Conservation (phyloP, 2,888 invertebrate species). For the Catocala nupta region DNA sequence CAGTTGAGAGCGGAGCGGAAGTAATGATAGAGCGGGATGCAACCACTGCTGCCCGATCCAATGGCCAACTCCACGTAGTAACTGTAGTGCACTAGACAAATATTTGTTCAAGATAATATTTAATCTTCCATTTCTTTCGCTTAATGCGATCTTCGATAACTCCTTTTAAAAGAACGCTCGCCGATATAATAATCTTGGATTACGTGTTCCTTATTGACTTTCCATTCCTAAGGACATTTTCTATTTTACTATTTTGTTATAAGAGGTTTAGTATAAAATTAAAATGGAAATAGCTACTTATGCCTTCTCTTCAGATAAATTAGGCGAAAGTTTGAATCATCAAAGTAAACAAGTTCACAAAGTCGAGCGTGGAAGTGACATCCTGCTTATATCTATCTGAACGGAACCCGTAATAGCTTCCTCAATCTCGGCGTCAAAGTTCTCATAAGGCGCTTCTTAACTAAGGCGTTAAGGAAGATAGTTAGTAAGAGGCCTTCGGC, state of each 20-base stretch:
- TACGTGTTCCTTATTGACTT: slow-evolving; percentile 4
- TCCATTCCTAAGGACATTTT: too few species aligned
- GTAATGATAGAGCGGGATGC: slow-evolving; percentile 86
- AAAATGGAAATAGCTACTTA: slow-evolving; percentile 47
- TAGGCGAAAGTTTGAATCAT: slow-evolving; percentile 77
- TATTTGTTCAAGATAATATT: slow-evolving; percentile 80
- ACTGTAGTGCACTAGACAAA: slow-evolving; percentile 83
- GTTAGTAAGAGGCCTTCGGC: slow-evolving; percentile 83
- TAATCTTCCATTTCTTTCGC: slow-evolving; percentile 74
- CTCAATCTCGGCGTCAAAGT: slow-evolving; percentile 86
- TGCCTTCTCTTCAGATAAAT: slow-evolving; percentile 69
- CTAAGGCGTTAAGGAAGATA: slow-evolving; percentile 86
- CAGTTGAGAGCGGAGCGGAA: slow-evolving; percentile 88
- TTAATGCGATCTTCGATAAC: slow-evolving; percentile 60
- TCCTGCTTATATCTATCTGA: slow-evolving; percentile 85
- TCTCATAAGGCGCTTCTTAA: slow-evolving; percentile 87
- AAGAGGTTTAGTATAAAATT: slow-evolving; percentile 3
- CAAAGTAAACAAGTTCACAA: slow-evolving; percentile 85
- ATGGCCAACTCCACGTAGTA: slow-evolving; percentile 77
- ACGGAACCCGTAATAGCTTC: slow-evolving; percentile 86
- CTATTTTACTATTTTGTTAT: too few species aligned
- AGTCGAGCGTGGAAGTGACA: slow-evolving; percentile 85
- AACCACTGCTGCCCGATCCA: slow-evolving; percentile 83
- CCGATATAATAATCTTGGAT: slow-evolving; percentile 53
- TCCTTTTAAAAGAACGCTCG: slow-evolving; percentile 43